Evolutionary conservation across 2,797 vertebrate species (phyloP).

Genomic region (Spheniscus humboldti): DNA sequence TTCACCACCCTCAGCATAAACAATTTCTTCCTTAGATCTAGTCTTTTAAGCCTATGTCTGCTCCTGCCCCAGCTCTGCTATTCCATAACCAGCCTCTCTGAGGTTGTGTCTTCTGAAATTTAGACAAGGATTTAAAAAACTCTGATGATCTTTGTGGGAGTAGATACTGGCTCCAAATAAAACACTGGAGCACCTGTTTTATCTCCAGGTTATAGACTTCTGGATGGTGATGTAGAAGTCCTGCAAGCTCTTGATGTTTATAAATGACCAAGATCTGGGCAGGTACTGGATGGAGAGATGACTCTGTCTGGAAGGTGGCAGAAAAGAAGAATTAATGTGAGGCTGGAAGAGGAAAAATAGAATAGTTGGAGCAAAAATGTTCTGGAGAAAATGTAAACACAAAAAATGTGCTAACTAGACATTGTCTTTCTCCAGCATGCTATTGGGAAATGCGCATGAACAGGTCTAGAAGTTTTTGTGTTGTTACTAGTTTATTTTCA

Average conservation of each 20-base stretch:
- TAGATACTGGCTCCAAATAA: not conserved
- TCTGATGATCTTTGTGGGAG: not conserved
- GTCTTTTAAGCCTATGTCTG: not conserved
- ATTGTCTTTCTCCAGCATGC: not conserved
- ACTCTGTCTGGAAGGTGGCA: not conserved
- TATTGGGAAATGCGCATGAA: constrained; percentile 9
- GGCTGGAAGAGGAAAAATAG: not conserved
- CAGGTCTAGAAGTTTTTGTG: constrained; percentile 8
- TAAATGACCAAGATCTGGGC: not conserved
- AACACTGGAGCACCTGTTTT: not conserved
- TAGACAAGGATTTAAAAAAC: not conserved
- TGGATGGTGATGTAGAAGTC: not conserved
- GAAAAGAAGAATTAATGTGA: not conserved
- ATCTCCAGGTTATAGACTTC: not conserved
- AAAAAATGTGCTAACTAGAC: constrained; percentile 24
- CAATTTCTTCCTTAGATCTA: not conserved
- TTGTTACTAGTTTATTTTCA: constrained; percentile 54
- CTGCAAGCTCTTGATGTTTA: not conserved
- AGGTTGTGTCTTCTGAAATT: not conserved
- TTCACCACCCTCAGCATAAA: not conserved
- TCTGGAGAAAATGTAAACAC: not conserved
- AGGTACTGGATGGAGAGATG: not conserved
- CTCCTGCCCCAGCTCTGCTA: not conserved
- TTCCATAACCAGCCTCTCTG: not conserved
- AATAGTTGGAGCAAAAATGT: not conserved